A percentile compares a stretch with the other conserved stretches of the same genome.
phyloP scores from a whole-genome alignment of 2,888 invertebrate species.

The Andrena chrysosceles region DNA sequence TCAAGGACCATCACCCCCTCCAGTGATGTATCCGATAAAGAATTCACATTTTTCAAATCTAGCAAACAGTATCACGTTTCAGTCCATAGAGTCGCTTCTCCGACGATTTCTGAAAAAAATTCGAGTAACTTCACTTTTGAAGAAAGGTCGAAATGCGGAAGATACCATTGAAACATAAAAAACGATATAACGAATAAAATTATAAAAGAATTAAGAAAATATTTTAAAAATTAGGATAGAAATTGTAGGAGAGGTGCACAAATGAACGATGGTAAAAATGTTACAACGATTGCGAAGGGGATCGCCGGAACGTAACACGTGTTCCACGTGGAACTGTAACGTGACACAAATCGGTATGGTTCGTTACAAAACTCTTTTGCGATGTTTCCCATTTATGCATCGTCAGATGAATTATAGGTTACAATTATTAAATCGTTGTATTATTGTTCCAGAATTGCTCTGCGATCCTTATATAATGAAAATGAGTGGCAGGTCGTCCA shows the following conservation, averaged over 20 bases:
- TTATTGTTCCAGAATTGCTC: constrained; percentile 68
- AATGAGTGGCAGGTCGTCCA: constrained; percentile 51
- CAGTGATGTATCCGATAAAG: not conserved
- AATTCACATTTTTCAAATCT: not conserved
- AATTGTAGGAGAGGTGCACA: not conserved
- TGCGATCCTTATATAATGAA: constrained; percentile 75
- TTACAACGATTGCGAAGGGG: not conserved
- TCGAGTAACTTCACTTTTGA: not conserved
- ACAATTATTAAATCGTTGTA: constrained; percentile 68
- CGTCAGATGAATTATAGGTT: constrained; percentile 48
- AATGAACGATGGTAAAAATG: not conserved
- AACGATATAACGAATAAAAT: not conserved
- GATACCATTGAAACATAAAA: not conserved
- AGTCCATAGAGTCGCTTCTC: not conserved
- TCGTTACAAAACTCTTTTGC: constrained; percentile 60
- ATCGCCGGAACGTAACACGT: constrained; percentile 18
- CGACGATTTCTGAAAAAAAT: not conserved
- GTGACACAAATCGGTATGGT: constrained; percentile 50
- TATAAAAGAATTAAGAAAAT: not conserved
- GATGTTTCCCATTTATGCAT: constrained; percentile 55
- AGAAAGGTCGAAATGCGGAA: not conserved
- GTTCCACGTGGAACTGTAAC: constrained; percentile 38
- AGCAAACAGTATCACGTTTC: not conserved
- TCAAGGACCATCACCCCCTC: constrained; percentile 12
- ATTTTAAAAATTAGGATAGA: not conserved